phyloP scores from a whole-genome alignment of 1,140 invertebrate species.

The Polypedilum pembai region DNA sequence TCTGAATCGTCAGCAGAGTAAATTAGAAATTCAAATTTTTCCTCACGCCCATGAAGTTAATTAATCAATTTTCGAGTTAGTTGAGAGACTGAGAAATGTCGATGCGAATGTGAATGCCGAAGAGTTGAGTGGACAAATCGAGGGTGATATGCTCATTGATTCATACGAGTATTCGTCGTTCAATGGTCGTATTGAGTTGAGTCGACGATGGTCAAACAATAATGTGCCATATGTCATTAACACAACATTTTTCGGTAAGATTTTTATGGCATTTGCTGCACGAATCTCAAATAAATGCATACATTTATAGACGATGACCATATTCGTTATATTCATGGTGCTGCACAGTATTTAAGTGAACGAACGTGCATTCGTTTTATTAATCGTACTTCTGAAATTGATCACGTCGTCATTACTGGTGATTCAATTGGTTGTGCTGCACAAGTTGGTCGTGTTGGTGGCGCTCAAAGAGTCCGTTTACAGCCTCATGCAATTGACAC shows the following conservation, averaged over 20 bases:
- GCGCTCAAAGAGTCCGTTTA: background rate
- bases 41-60: background rate
- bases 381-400: background rate
- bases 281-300: background rate
- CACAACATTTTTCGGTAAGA: background rate
- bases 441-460: background rate
- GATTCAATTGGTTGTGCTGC: background rate
- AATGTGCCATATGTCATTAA: background rate
- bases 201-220: background rate
- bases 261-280: background rate
- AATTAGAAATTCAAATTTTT: background rate
- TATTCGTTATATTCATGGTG: background rate
- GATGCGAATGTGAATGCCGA: background rate
- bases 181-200: background rate
- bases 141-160: conserved; percentile 3
- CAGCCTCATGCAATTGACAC: background rate
- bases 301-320: background rate
- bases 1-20: background rate
- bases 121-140: background rate
- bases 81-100: background rate
- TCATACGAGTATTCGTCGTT: background rate
- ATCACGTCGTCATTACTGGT: conserved; percentile 21
- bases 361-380: background rate
- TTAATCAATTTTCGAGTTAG: background rate
- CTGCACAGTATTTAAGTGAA: background rate